phyloP scores from a whole-genome alignment of 2,888 invertebrate genomes.

The Villa cingulata region DNA sequence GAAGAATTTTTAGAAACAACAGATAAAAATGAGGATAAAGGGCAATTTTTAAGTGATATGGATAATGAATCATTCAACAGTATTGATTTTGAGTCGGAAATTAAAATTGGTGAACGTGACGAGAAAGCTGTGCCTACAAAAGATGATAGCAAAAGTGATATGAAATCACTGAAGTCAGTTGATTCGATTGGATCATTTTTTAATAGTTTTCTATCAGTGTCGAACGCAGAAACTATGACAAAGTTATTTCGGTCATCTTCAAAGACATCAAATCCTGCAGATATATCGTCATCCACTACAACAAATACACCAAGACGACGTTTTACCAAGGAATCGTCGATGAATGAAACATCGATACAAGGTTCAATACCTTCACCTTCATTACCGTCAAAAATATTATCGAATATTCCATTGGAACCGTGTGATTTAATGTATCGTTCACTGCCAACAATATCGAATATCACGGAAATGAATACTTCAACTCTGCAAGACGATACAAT shows the following conservation, averaged over 20 bases:
- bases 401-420: constrained; percentile 1
- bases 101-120: constrained; percentile 27
- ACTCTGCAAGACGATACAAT: constrained; percentile 23
- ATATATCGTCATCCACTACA: constrained; percentile 19
- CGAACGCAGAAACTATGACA: constrained; percentile 34
- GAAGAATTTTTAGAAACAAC: too few species aligned
- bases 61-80: constrained; percentile 38
- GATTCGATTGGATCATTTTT: constrained; percentile 35
- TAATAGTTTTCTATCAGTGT: constrained; percentile 31
- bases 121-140: neutral
- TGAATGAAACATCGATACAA: constrained; percentile 24
- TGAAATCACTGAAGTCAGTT: constrained; percentile 16
- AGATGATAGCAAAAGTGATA: constrained; percentile 4
- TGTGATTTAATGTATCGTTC: constrained; percentile 19
- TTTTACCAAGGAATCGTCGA: constrained; percentile 19
- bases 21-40: constrained; percentile 28
- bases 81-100: constrained; percentile 37
- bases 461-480: constrained; percentile 2
- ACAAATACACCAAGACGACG: constrained; percentile 15
- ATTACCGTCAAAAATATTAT: constrained; percentile 14
- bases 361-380: constrained; percentile 6
- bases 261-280: constrained; percentile 3
- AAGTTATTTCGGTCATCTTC: constrained; percentile 33
- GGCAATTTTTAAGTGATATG: constrained; percentile 34
- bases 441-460: constrained; percentile 16